A percentile compares a stretch with the other conserved stretches of the same genome.
Conservation (phyloP, 2,888 invertebrate species). For the Branchipolynoe longqiensis region DNA sequence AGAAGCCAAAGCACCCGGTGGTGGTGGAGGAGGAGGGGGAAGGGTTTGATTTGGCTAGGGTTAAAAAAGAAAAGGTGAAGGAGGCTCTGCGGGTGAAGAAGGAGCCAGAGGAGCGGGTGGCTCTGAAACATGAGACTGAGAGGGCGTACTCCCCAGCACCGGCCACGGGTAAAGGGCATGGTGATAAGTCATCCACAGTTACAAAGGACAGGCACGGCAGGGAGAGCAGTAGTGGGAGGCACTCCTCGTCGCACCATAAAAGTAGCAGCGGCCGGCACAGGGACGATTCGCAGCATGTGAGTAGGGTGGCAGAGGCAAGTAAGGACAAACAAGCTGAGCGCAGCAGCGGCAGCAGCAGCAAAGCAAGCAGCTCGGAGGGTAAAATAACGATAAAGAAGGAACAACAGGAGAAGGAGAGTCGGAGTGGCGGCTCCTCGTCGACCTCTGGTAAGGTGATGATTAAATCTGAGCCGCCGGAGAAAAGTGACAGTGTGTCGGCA, state of each 20-base stretch:
- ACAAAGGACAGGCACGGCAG: conserved; percentile 7
- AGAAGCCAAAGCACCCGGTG: not conserved
- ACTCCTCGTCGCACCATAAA: conserved; percentile 6
- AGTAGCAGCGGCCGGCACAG: not conserved
- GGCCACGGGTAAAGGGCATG: not conserved
- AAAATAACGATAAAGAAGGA: too few species aligned
- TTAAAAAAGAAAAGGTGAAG: not conserved
- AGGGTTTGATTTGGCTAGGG: not conserved
- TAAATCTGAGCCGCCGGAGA: conserved; percentile 5
- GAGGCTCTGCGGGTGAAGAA: not conserved
- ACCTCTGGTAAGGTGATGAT: not conserved
- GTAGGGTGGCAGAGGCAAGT: not conserved
- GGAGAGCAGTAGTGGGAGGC: conserved; percentile 37
- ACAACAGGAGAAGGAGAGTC: not conserved
- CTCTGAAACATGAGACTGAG: conserved; percentile 18
- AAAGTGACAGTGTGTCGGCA: not conserved
- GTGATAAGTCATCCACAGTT: not conserved
- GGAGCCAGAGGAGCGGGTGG: not conserved
- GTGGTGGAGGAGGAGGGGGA: not conserved
- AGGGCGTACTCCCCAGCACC: not conserved
- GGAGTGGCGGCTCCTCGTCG: not conserved
- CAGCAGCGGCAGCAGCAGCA: too few species aligned
- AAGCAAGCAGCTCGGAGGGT: too few species aligned
- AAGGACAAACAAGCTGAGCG: too few species aligned
- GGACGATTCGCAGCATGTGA: not conserved